Base-by-base conservation (phyloP, 2,888 invertebrate genomes). In the Physocephala rufipes region DNA sequence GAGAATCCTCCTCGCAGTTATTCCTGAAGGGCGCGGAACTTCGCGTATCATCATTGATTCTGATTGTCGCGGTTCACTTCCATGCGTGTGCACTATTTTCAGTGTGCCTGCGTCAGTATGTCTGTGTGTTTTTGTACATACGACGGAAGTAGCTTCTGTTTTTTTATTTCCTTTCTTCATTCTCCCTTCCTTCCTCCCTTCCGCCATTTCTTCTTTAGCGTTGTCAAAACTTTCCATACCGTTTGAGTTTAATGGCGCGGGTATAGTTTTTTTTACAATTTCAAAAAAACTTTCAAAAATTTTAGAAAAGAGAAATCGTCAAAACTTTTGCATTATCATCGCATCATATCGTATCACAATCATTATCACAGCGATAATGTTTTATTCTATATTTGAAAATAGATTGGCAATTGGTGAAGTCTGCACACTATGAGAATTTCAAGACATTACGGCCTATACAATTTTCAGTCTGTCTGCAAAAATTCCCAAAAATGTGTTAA, bases 251-350 rank as follows among this genome's bases (percentile, higher is more conserved):
- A 70, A 72, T 72, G 69, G 65, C 61, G 69, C 72, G 72, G 26
- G 45, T 69, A 47, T 65, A 70, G 65, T n/a, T 64, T 69, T 51
- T 72, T 72, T 62, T 61, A 24, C 26, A 28, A 58, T 19, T 49
- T 36, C 24, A 58, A 13, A 24, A 45, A 30, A 26, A 49, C 28
- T 30, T 21, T 1, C 45, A 47, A 12, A 51, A 26, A 43, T 36
- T 36, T 7, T 12, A 1, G 47, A 49, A 68, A 76, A 75, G 71
- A 73, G 66, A 67, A 72, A 72, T 58, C 64, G 59, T 15, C 26
- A 70, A 80, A 82, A 81, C 74, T 82, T 82, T 81, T 69, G 78
- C 79, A 79, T 80, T 81, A 80, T 77, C 77, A 77, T 79, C 80
- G 82, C 82, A 82, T 81, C 81, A 79, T 78, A 81, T 36, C 36